Evolutionary conservation across 2,888 invertebrate species (phyloP), one percentile per base, ranked within the genome.

Genomic region (Apamea crenata): DNA sequence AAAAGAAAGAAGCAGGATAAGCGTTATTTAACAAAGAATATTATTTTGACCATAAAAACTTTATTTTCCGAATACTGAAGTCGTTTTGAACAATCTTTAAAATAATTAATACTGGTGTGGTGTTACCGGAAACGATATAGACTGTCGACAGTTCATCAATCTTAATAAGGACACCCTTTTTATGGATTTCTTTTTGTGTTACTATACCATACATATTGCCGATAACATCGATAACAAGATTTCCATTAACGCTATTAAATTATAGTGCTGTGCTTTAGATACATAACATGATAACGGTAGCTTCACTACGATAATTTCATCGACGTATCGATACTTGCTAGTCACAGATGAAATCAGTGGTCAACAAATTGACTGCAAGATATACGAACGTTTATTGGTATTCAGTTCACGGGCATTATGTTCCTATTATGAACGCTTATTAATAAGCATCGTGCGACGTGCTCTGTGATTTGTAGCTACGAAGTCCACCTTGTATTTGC

Each of bases 341-440:
- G 74, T 53, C 44, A 76, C 29, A 67, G 68, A 77, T 80, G 74
- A 75, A 79, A 74, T 85, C 74, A 74, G 44, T 77, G 67, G 77
- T 71, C 78, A 88, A 79, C 80, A 83, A 81, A 76, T 79, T 86
- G 81, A 87, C 81, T 88, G 77, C 36, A 74, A 21, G 67, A 77
- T 70, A 87, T 81, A 80, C 72, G 63, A 74, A 69, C 69, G 69
- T 74, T 83, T 77, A 86, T 88, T 81, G 79, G 79, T 90, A 90
- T 91, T 91, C 85, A 81, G 87, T 80, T 87, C 90, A 90, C 77
- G 90, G 85, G 77, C 84, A 82, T 84, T 82, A 29, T 66, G 79
- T 36, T 74, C 77, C 67, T 80, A 78, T 83, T 88, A 77, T 77
- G 78, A 84, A 73, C 86, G 80, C 78, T 80, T 89, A 87, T 87